Evolutionary conservation across 2,797 vertebrate species (phyloP).

Genomic region (Brotula barbata): DNA sequence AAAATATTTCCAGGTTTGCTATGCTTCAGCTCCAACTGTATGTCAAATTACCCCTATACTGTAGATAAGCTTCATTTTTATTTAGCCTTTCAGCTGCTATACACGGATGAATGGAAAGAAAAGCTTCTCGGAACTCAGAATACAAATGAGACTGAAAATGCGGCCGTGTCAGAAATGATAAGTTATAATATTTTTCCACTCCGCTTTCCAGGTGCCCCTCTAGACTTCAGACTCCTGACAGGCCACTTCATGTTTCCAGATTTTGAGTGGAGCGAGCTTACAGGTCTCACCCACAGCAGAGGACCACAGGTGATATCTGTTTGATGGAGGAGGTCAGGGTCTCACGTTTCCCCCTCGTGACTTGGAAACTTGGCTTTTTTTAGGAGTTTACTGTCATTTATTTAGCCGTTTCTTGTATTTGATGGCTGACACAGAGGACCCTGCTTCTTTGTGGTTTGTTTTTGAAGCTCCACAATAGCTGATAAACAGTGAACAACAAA

Average conservation of each 20-base stretch:
- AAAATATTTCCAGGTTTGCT: slow-evolving; percentile 35
- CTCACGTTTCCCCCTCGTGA: slow-evolving; percentile 29
- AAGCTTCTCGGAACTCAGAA: slow-evolving; percentile 57
- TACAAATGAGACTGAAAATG: slow-evolving; percentile 62
- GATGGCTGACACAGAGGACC: slow-evolving; percentile 53
- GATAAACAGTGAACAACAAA: slow-evolving; percentile 20
- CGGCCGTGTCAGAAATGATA: slow-evolving; percentile 62
- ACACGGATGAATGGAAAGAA: slow-evolving; percentile 60
- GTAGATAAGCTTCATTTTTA: slow-evolving; percentile 55
- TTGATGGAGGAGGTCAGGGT: slow-evolving; percentile 61
- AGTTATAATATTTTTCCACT: slow-evolving; percentile 49
- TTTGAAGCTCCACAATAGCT: slow-evolving; percentile 46
- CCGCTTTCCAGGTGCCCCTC: slow-evolving; percentile 33
- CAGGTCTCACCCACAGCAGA: slow-evolving; percentile 23
- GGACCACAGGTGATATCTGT: slow-evolving; percentile 54
- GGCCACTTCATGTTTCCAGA: slow-evolving; percentile 47
- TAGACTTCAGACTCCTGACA: slow-evolving; percentile 39
- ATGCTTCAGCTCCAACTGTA: slow-evolving; percentile 53
- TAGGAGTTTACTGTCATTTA: not conserved
- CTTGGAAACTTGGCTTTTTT: slow-evolving; percentile 43
- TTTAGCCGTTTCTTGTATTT: slow-evolving; percentile 10
- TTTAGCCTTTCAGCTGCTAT: slow-evolving; percentile 58
- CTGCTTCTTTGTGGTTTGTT: slow-evolving; percentile 57
- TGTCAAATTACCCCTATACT: slow-evolving; percentile 60
- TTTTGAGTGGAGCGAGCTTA: slow-evolving; percentile 37